Base-by-base conservation (phyloP, 1,140 invertebrate genomes). In the Drosophila serrata region DNA sequence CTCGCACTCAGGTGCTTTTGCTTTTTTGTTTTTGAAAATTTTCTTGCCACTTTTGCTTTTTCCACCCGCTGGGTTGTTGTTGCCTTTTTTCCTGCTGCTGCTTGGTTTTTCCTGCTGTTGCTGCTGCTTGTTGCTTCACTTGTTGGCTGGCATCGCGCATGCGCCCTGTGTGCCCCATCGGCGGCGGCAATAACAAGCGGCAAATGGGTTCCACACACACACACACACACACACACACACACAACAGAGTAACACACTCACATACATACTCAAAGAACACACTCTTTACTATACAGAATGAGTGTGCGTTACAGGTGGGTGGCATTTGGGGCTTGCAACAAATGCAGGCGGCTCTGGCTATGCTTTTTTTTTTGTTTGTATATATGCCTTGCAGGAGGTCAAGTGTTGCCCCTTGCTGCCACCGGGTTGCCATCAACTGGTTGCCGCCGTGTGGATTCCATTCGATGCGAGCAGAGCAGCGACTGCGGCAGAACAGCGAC, bases 121-220 rank as follows among this genome's bases (percentile, higher is more conserved):
- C 57, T 75, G 72, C 81, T 79, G 82, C 84, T 87, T 87, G 82
- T 87, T 87, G 82, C 84, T 87, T 87, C 82, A 87, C 84, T 87
- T 87, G 82, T 88, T 87, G 82, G 72, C 75, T 74, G 56, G 62
- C 37, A 67, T 53, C 35, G 75, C 82, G 84, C 84, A 68, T 74
- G 82, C 82, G 82, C 84, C 75, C 51, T 49, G 42, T 29, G 33
- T 0, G 19, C 51, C 51, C 49, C 51, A 37, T 12, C 33, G 24
- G 40, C 65, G 78, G 43, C 62, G 57, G 64, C 62, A 82, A 82
- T 82, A 82, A 82, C 79, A 82, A 65, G 68, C 55, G 29, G 24
- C 35, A 17, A 79, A 86, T 86, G 49, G 76, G 39, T 67, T 87
- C 84, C 84, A 87, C 75, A 79, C 9, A 13, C 78, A 75, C 51